phyloP scores from a whole-genome alignment of 2,888 invertebrate genomes.

The Hemaris fuciformis region DNA sequence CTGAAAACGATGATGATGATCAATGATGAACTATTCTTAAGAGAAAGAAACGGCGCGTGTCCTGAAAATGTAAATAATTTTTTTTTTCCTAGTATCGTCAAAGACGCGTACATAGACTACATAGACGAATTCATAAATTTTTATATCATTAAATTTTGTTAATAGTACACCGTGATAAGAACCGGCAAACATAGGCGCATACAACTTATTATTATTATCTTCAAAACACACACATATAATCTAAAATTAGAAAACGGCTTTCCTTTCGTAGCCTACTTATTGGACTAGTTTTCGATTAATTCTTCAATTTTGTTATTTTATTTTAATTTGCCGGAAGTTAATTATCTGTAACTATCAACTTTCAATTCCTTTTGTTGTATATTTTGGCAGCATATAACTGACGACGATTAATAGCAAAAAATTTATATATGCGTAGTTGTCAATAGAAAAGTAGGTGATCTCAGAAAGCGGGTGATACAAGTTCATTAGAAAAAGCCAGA shows the following conservation, averaged over 20 bases:
- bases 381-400: neutral
- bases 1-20: no score
- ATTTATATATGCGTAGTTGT: neutral
- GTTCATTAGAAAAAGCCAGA: neutral
- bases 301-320: neutral
- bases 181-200: no score
- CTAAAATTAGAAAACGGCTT: neutral
- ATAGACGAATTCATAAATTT: no score
- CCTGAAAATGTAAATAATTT: no score
- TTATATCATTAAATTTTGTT: no score
- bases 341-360: neutral
- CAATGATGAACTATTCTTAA: no score
- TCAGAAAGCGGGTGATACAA: constrained; percentile 2
- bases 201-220: neutral
- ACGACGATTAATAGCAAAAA: neutral
- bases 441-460: constrained; percentile 8
- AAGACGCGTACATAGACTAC: no score
- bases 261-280: neutral
- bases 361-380: neutral
- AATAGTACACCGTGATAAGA: no score
- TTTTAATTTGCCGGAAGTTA: neutral
- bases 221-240: neutral
- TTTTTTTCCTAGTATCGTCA: no score
- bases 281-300: neutral
- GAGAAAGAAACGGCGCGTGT: no score